Evolutionary conservation across 1,140 invertebrate genomes (phyloP).

Genomic region (Gryon sp.): DNA sequence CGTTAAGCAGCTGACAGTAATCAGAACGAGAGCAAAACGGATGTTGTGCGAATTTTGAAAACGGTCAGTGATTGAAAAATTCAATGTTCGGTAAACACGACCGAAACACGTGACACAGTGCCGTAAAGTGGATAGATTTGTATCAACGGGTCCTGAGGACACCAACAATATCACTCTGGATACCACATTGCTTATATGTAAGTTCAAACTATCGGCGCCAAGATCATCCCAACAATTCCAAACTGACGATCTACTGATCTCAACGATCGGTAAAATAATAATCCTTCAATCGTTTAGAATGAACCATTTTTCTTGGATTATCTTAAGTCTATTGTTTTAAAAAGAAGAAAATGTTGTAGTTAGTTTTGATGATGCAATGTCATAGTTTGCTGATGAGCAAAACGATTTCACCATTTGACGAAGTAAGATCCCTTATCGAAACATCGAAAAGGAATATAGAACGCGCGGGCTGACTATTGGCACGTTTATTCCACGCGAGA

Average conservation of each 20-base stretch:
- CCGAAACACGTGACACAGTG: constrained; percentile 70
- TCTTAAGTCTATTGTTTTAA: too few species aligned
- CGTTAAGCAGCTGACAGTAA: constrained; percentile 29
- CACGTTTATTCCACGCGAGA: constrained; percentile 48
- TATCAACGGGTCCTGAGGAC: constrained; percentile 71
- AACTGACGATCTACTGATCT: too few species aligned
- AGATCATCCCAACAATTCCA: too few species aligned
- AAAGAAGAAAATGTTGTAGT: too few species aligned
- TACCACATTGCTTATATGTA: constrained; percentile 79
- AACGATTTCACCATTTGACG: too few species aligned
- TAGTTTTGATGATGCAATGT: too few species aligned
- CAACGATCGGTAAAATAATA: too few species aligned
- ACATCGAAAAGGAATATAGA: too few species aligned
- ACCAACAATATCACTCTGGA: constrained; percentile 78
- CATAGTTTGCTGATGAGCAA: too few species aligned
- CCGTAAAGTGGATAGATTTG: constrained; percentile 74
- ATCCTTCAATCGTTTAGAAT: too few species aligned
- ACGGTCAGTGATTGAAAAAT: constrained; percentile 46
- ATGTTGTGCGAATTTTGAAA: constrained; percentile 31
- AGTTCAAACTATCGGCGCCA: constrained; percentile 54
- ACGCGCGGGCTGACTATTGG: constrained; percentile 40
- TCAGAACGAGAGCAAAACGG: constrained; percentile 7
- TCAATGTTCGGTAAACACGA: constrained; percentile 23
- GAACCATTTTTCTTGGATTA: too few species aligned
- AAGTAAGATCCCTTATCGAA: too few species aligned